Evolutionary conservation across 2,797 vertebrate genomes (phyloP), one percentile per base, ranked within the genome.

Genomic region (Acanthornis magna): DNA sequence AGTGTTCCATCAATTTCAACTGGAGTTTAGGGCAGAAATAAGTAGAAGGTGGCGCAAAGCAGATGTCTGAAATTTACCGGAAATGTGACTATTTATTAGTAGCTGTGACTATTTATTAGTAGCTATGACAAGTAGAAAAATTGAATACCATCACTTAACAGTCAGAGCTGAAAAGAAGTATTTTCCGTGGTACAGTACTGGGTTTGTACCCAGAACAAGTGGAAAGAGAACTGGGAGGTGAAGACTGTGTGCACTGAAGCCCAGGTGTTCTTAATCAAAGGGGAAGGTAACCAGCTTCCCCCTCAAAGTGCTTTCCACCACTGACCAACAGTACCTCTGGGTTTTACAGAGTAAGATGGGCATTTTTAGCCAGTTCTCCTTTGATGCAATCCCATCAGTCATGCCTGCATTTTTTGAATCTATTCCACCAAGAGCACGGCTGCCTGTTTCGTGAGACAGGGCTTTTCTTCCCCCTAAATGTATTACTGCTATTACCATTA

Each of bases 241-340:
- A 70, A 65, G 32, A 30, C 4, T 0, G 13, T 27, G 23, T 36
- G 50, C 34, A 54, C 19, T 0, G 0, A 85, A 85, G 8, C 20
- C 60, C 34, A 65, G 20, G 40, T 43, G 19, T 25, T 38, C 23
- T 71, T 26, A 47, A 32, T 14, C 57, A 36, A 63, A 60, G 32
- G 5, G 11, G 25, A 72, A 63, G 5, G 20, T 43, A 75, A 55
- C 13, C 40, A 82, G 16, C 36, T 82, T 61, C 32, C 20, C 2
- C 13, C 19, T 22, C 11, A 29, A 53, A 75, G 23, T 8, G 9
- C 17, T 63, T 60, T 60, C 38, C 20, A 63, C 36, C 60, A 21
- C 1, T 48, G 48, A 50, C 27, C 51, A 63, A 38, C 36, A 42
- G 14, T 26, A 20, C 29, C 55, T 67, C 61, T 36, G 29, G 2